phyloP scores from a whole-genome alignment of 1,140 invertebrate species.

The Drosophila kanapiae region DNA sequence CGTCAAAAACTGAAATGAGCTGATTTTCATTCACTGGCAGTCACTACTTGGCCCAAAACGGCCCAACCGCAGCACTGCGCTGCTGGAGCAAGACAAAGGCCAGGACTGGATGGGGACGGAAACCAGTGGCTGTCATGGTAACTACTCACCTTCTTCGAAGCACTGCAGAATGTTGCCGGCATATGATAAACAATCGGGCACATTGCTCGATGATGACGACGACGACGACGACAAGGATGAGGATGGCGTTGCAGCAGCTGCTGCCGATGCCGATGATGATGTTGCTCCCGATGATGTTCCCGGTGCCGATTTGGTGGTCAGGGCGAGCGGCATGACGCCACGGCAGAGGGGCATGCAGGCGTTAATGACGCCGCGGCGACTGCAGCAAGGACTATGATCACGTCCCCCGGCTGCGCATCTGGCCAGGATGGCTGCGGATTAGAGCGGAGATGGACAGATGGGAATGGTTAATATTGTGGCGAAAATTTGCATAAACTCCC shows the following conservation, averaged over 20 bases:
- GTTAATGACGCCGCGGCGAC: slow-evolving; percentile 90
- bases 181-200: slow-evolving; percentile 89
- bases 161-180: slow-evolving; percentile 94
- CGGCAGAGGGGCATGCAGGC: slow-evolving; percentile 90
- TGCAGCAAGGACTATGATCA: slow-evolving; percentile 91
- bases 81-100: neutral
- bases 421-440: slow-evolving; percentile 69
- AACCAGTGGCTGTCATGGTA: slow-evolving; percentile 13
- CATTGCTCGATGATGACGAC: slow-evolving; percentile 44
- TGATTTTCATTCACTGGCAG: slow-evolving; percentile 32
- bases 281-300: slow-evolving; percentile 33
- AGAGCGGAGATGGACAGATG: slow-evolving; percentile 27
- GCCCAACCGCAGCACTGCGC: slow-evolving; percentile 5
- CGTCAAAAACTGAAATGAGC: slow-evolving; percentile 10
- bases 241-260: slow-evolving; percentile 33
- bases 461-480: slow-evolving; percentile 47
- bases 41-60: slow-evolving; percentile 13
- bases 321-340: slow-evolving; percentile 87
- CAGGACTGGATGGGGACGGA: slow-evolving; percentile 10
- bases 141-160: slow-evolving; percentile 91
- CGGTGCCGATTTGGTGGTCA: slow-evolving; percentile 67
- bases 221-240: slow-evolving; percentile 26
- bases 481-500: slow-evolving; percentile 86
- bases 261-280: slow-evolving; percentile 28
- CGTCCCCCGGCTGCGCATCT: slow-evolving; percentile 90